Base-by-base conservation (phyloP, 2,888 invertebrate species). In the Cephus pulcher region DNA sequence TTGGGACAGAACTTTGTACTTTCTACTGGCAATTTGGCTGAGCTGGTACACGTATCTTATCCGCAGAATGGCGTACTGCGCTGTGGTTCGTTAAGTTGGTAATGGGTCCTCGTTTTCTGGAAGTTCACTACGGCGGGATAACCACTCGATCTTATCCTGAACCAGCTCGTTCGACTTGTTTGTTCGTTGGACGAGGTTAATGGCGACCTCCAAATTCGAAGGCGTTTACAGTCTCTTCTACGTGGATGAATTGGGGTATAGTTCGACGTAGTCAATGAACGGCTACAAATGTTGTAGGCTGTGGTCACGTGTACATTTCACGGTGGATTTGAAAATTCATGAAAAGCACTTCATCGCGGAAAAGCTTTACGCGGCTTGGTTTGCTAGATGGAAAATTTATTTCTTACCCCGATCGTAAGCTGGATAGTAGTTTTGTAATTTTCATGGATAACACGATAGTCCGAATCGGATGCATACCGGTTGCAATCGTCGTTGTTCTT, bases 361-460 rank as follows among this genome's bases (percentile, higher is more conserved):
- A 23, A 4, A 23, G 9, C 9, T 56, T 56, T 9, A 56, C 23
- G 23, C 2, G 56, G 23, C 23, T 80, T 76, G 81, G 77, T 80
- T 74, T 68, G 77, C 70, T 40, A 73, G 4, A 73, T 75, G 79
- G 76, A 80, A 82, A 84, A 84, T 81, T 83, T 80, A 78, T 81
- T 84, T 68, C 73, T 73, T 74, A 75, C 40, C 73, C 9, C 15
- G 56, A 23, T 23, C 9, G 23, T 56, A 23, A 56, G 6, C 56
- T 56, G 56, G 9, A 15, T 56, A 23, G 23, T 23, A 56, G 23
- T 6, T 56, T 2, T 56, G 23, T 56, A 9, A 23, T 2, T 56
- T 56, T 2, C 6, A 23, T 6, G 35, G 23, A 40, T 56, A 56
- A 56, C 2, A 56, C 1, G 2, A 56, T 56, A 23, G 23, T 23